Evolutionary conservation across 2,888 invertebrate species (phyloP).

Genomic region (Nowickia ferox): DNA sequence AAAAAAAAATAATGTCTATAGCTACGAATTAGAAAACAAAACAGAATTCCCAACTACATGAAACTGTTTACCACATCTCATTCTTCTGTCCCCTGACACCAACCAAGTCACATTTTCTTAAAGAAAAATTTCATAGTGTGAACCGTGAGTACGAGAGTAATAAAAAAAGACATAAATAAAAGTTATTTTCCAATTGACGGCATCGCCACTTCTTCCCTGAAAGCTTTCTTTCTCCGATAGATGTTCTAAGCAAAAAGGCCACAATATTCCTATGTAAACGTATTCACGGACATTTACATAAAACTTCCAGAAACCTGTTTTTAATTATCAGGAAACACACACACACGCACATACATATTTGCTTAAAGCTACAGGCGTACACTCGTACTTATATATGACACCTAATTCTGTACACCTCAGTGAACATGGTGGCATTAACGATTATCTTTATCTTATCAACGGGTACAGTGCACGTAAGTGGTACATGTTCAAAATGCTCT

Average conservation of each 20-base stretch:
- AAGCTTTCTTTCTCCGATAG: not conserved
- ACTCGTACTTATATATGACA: slow-evolving; percentile 47
- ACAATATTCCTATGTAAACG: not conserved
- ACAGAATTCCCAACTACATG: too few species aligned
- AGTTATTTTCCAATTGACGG: not conserved
- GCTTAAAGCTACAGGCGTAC: not conserved
- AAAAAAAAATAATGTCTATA: too few species aligned
- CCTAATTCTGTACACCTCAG: slow-evolving; percentile 62
- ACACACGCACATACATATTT: slow-evolving; percentile 13
- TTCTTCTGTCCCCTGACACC: too few species aligned
- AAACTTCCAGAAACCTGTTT: not conserved
- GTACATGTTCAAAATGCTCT: not conserved
- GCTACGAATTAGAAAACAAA: too few species aligned
- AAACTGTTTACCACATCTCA: too few species aligned
- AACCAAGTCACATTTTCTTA: too few species aligned
- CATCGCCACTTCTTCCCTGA: not conserved
- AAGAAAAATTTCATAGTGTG: too few species aligned
- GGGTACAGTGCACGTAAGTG: slow-evolving; percentile 4
- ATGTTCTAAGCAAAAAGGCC: not conserved
- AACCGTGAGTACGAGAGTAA: too few species aligned
- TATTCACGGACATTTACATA: not conserved
- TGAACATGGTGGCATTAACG: slow-evolving; percentile 44
- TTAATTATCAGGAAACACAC: not conserved
- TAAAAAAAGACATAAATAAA: not conserved
- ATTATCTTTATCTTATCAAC: slow-evolving; percentile 48